A percentile compares a stretch with the other conserved stretches of the same genome.
Evolutionary conservation across 2,888 invertebrate species (phyloP).

Genomic region (Incurvaria masculella): DNA sequence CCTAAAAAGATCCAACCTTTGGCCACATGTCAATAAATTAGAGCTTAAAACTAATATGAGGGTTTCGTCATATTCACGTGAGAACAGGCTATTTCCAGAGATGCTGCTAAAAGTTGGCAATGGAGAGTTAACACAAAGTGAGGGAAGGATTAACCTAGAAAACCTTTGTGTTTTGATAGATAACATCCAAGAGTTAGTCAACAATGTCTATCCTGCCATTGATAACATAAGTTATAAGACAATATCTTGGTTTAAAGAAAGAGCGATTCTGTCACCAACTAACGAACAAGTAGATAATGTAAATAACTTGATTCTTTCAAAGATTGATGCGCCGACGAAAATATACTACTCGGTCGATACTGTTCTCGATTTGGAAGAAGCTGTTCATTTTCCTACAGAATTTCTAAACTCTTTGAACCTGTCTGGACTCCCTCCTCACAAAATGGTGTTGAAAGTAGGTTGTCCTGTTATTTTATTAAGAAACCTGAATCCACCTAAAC

Average conservation of each 20-base stretch:
- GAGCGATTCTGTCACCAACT: conserved; percentile 11
- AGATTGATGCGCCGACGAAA: neutral
- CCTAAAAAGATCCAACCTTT: conserved; percentile 15
- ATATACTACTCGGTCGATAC: neutral
- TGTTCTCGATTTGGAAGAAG: conserved; percentile 10
- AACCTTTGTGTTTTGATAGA: conserved; percentile 11
- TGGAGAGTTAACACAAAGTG: conserved; percentile 5
- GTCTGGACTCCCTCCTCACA: conserved; percentile 16
- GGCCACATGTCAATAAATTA: conserved; percentile 7
- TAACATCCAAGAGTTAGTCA: conserved; percentile 8
- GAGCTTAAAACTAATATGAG: conserved; percentile 13
- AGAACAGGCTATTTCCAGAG: too few relatives aligned
- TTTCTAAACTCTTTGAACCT: conserved; percentile 17
- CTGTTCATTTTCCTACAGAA: conserved; percentile 17
- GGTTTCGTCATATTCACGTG: too few relatives aligned
- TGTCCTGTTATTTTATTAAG: conserved; percentile 13
- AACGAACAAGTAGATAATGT: conserved; percentile 5
- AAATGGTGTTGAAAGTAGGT: conserved; percentile 10
- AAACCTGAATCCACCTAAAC: conserved; percentile 10
- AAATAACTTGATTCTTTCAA: neutral
- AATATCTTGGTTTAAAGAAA: conserved; percentile 9
- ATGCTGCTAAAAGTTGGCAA: too few relatives aligned
- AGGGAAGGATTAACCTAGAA: too few relatives aligned
- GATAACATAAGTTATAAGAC: conserved; percentile 2
- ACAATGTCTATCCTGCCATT: conserved; percentile 8